A percentile compares a stretch with the other conserved stretches of the same genome.
Evolutionary conservation across 35 echinoderm and acorn worm species (phyloP).

Genomic region (Diadema setosum): DNA sequence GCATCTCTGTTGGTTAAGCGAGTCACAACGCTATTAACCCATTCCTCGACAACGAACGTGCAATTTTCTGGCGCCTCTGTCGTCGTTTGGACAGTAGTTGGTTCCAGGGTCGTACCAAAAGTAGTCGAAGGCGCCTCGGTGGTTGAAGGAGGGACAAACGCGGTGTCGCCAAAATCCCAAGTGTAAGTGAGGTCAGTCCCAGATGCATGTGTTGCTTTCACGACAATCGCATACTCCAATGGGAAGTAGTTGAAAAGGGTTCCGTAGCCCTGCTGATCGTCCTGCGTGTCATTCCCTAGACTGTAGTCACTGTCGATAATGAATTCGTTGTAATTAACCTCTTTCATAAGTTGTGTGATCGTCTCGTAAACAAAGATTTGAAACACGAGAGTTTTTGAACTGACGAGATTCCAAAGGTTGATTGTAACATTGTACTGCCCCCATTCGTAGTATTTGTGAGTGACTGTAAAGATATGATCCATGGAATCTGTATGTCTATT

Average conservation of each 20-base stretch:
- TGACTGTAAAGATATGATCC: slow-evolving; percentile 47
- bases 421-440: slow-evolving; percentile 76
- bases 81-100: background rate
- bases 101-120: background rate
- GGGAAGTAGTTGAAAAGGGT: slow-evolving; percentile 53
- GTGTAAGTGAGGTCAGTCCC: slow-evolving; percentile 81
- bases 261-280: slow-evolving; percentile 59
- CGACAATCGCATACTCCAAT: slow-evolving; percentile 75
- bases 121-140: background rate
- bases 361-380: slow-evolving; percentile 80
- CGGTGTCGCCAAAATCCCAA: slow-evolving; percentile 89
- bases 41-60: slow-evolving; percentile 27
- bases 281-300: slow-evolving; percentile 21
- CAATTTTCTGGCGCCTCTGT: slow-evolving; percentile 24
- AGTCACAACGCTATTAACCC: background rate
- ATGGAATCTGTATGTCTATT: slow-evolving; percentile 46
- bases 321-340: slow-evolving; percentile 74
- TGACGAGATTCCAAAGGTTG: slow-evolving; percentile 73
- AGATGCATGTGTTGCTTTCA: slow-evolving; percentile 61
- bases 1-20: background rate
- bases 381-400: slow-evolving; percentile 20
- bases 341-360: slow-evolving; percentile 74
- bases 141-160: background rate
- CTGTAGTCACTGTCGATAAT: slow-evolving; percentile 62
- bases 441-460: slow-evolving; percentile 63